Evolutionary conservation across 1,140 invertebrate species (phyloP).

Genomic region (Portunus trituberculatus): DNA sequence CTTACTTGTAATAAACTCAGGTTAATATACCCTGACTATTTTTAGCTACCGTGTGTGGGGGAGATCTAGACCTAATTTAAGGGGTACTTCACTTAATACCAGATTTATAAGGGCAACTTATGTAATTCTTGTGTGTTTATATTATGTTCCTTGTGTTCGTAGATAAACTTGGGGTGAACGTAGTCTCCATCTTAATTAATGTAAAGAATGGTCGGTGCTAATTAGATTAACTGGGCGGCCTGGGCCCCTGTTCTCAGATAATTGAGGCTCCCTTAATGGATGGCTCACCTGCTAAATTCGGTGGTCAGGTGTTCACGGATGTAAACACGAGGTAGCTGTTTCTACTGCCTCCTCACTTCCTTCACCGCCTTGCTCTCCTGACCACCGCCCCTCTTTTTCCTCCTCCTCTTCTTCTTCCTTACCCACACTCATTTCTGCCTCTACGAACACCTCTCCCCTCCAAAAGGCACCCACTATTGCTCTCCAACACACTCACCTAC

Average conservation of each 20-base stretch:
- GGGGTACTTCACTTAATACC: neutral
- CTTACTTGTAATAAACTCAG: neutral
- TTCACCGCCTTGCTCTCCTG: too few relatives aligned
- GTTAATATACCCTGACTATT: neutral
- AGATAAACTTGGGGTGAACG: constrained; percentile 29
- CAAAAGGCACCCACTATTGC: neutral
- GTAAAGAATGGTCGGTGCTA: constrained; percentile 37
- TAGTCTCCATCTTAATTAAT: constrained; percentile 51
- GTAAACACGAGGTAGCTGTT: constrained; percentile 15
- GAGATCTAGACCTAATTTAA: neutral
- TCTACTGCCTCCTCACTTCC: neutral
- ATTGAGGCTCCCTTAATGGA: constrained; percentile 41
- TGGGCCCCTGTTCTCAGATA: constrained; percentile 15
- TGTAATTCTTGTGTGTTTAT: constrained; percentile 13
- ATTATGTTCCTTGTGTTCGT: neutral
- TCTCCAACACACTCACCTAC: neutral
- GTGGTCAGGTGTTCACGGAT: constrained; percentile 32
- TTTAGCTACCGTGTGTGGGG: neutral
- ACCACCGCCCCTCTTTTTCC: too few relatives aligned
- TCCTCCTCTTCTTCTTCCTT: neutral
- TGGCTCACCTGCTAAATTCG: constrained; percentile 37
- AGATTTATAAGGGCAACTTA: neutral
- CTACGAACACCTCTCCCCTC: neutral
- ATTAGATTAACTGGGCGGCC: constrained; percentile 42
- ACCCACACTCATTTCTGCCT: neutral